These are phyloP conservation scores for Empidonax alnorum DNA, from an alignment of 2,113 vertebrate species.

Conservation along the genomic window DNA sequence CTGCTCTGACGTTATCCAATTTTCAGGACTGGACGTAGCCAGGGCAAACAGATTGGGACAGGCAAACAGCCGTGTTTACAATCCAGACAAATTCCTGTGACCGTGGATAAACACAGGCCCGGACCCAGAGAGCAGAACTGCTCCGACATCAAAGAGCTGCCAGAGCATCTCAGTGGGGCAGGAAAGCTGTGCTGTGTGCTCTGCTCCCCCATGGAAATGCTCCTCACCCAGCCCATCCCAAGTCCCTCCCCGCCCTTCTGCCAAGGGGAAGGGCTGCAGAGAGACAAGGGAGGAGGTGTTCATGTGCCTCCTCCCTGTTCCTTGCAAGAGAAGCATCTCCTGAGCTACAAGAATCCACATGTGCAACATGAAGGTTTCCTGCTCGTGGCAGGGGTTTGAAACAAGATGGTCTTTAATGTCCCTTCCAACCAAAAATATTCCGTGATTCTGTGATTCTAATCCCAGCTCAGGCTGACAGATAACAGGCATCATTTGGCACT, in stretches of 20 bases:
- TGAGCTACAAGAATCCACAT: background rate
- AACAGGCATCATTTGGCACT: background rate
- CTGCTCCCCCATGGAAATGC: background rate
- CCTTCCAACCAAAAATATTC: background rate
- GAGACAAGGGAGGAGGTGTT: background rate
- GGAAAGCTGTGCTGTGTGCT: background rate
- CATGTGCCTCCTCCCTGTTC: fast-evolving
- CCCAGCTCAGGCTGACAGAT: background rate
- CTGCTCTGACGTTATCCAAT: background rate
- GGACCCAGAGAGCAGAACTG: background rate
- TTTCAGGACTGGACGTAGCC: background rate
- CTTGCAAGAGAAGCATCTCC: background rate
- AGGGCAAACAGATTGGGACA: background rate
- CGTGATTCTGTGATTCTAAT: background rate
- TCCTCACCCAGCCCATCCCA: background rate
- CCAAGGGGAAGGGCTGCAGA: background rate
- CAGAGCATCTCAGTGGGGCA: background rate
- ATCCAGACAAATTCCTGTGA: background rate
- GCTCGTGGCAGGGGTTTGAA: background rate
- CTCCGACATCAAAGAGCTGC: background rate
- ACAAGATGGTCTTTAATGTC: background rate
- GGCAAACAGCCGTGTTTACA: background rate
- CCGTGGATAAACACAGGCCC: fast-evolving
- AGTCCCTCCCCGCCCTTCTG: background rate
- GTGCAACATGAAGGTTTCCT: background rate